phyloP scores from a whole-genome alignment of 2,113 vertebrate species.

The Anguilla rostrata region DNA sequence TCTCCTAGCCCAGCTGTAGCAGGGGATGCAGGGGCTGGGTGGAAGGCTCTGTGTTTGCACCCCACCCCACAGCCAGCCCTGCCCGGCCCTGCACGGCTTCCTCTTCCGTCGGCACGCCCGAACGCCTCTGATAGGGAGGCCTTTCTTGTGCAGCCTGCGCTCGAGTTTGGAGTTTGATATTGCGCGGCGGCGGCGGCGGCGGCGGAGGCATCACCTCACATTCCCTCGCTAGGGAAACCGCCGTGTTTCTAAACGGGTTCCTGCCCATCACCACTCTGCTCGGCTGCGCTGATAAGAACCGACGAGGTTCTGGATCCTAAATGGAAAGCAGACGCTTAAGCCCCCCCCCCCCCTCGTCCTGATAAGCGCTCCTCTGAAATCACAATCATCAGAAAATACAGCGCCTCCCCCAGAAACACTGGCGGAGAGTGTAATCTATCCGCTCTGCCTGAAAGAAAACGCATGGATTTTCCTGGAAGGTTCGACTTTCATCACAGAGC shows the following conservation, averaged over 20 bases:
- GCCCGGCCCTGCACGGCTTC: not conserved
- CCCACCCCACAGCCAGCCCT: not conserved
- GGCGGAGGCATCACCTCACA: not conserved
- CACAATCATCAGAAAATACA: constrained; percentile 48
- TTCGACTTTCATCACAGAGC: constrained; percentile 26
- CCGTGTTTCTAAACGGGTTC: not conserved
- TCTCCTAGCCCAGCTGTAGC: constrained; percentile 6
- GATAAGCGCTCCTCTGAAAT: constrained; percentile 57
- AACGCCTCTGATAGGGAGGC: not conserved
- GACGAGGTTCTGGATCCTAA: constrained; percentile 36
- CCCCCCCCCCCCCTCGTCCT: constrained; percentile 17
- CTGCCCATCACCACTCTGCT: not conserved
- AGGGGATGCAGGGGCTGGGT: constrained; percentile 2
- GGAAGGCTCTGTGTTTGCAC: not conserved
- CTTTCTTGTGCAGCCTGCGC: too few species aligned
- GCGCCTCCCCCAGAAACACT: constrained; percentile 31
- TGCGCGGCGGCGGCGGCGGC: not conserved
- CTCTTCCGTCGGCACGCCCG: not conserved
- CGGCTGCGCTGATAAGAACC: constrained; percentile 40
- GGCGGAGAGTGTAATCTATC: constrained; percentile 48
- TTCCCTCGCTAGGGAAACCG: not conserved
- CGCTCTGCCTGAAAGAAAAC: constrained; percentile 48
- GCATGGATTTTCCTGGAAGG: constrained; percentile 45
- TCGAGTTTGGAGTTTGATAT: not conserved
- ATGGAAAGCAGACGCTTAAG: constrained; percentile 24